phyloP scores from a whole-genome alignment of 2,797 vertebrate species.

The Liparis tanakae region DNA sequence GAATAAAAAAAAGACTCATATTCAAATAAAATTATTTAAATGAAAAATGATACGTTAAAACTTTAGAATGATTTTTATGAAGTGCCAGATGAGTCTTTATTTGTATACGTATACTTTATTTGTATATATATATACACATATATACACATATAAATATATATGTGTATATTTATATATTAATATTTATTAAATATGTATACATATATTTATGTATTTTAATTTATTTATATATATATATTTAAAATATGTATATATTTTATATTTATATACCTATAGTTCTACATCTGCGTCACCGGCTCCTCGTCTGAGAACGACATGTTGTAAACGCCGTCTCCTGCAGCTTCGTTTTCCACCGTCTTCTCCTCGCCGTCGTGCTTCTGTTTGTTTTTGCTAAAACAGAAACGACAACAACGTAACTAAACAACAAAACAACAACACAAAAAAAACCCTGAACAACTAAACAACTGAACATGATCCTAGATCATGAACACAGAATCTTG shows the following conservation, averaged over 20 bases:
- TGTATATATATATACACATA: too few species aligned
- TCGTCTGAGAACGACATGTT: constrained; percentile 71
- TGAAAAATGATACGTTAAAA: background rate
- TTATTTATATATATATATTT: too few species aligned
- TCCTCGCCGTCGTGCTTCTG: constrained; percentile 7
- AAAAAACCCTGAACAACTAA: background rate
- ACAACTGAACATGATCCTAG: background rate
- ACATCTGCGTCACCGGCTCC: constrained; percentile 76
- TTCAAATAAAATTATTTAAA: background rate
- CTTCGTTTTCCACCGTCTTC: constrained; percentile 52
- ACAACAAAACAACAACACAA: background rate
- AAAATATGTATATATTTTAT: too few species aligned
- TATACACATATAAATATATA: too few species aligned
- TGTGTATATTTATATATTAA: too few species aligned
- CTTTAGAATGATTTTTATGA: constrained; percentile 13
- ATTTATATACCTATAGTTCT: background rate
- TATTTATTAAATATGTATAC: too few species aligned
- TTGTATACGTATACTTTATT: too few species aligned
- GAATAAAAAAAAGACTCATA: background rate
- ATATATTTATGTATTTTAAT: too few species aligned
- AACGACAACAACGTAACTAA: background rate
- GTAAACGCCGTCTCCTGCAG: constrained; percentile 34
- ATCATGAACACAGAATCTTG: background rate
- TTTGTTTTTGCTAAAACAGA: constrained; percentile 53
- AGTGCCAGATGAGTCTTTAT: too few species aligned